Conservation (phyloP, 2,113 vertebrate species). For the Rhinolophus ferrumequinum region DNA sequence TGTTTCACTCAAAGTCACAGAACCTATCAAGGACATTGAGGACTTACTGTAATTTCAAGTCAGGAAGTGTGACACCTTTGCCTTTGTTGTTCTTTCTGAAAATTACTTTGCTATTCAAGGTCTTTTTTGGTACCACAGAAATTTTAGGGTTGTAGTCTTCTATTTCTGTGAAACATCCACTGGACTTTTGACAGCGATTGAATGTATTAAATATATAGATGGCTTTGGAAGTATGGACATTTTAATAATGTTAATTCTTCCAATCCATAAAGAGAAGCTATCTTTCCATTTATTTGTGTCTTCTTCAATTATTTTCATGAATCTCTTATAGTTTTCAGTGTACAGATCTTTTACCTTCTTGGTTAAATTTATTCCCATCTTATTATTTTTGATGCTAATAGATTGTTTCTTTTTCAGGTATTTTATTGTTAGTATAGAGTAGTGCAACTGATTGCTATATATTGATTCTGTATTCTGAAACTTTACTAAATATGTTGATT, state of each 20-base stretch:
- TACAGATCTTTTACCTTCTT: not conserved
- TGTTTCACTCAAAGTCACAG: not conserved
- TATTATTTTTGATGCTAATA: not conserved
- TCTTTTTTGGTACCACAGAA: not conserved
- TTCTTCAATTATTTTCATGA: not conserved
- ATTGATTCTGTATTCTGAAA: not conserved
- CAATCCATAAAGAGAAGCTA: not conserved
- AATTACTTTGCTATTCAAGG: not conserved
- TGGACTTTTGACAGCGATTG: not conserved
- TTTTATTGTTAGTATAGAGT: not conserved
- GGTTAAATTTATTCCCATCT: not conserved
- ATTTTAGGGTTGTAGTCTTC: not conserved
- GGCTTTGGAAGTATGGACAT: not conserved
- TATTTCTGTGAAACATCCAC: not conserved
- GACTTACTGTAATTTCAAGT: not conserved
- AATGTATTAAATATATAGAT: not conserved
- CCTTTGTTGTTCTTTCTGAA: not conserved
- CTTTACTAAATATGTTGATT: not conserved
- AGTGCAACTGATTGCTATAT: not conserved
- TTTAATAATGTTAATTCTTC: not conserved
- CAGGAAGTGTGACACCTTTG: not conserved
- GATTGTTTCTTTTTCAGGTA: not conserved
- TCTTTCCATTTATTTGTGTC: not conserved
- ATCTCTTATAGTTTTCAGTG: not conserved
- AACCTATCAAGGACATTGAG: not conserved